A percentile compares a stretch with the other conserved stretches of the same genome.
Conservation (phyloP, 1,140 invertebrate species). For the Harpegnathos saltator region DNA sequence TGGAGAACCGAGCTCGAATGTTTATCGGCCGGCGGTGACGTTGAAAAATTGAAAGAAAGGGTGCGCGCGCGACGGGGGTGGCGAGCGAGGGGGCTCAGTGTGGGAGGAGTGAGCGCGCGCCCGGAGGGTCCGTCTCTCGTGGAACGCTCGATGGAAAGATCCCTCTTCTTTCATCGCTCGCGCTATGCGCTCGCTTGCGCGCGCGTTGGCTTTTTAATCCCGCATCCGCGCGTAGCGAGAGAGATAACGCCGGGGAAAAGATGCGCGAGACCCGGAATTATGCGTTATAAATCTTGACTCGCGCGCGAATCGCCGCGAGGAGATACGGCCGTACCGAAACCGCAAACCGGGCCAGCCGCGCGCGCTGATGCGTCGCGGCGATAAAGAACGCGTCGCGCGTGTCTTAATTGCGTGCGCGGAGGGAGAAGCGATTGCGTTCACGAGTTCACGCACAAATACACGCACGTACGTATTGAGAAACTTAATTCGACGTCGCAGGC, state of each 20-base stretch:
- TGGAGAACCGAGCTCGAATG: conserved; percentile 64
- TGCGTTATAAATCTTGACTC: conserved; percentile 45
- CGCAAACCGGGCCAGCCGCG: too few relatives aligned
- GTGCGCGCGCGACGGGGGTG: conserved; percentile 12
- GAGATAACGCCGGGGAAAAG: conserved; percentile 68
- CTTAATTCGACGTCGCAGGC: too few relatives aligned
- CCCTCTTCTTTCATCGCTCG: conserved; percentile 62
- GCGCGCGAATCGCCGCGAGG: conserved; percentile 15
- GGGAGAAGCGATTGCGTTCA: neutral
- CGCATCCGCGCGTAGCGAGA: conserved; percentile 39
- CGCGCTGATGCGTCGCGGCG: neutral
- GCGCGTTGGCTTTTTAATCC: conserved; percentile 69
- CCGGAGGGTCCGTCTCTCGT: conserved; percentile 59
- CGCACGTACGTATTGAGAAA: too few relatives aligned
- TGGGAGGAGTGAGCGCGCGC: conserved; percentile 32
- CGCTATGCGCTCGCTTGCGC: too few relatives aligned
- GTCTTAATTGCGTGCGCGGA: conserved; percentile 21
- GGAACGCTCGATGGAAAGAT: conserved; percentile 68
- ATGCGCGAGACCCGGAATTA: conserved; percentile 51
- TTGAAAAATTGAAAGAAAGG: conserved; percentile 67
- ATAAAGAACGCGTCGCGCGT: conserved; percentile 31
- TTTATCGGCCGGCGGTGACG: conserved; percentile 70
- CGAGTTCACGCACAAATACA: too few relatives aligned
- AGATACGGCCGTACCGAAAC: too few relatives aligned
- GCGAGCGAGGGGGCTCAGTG: neutral